Conservation (phyloP, 2,797 vertebrate genomes). For the Hemibagrus guttatus region DNA sequence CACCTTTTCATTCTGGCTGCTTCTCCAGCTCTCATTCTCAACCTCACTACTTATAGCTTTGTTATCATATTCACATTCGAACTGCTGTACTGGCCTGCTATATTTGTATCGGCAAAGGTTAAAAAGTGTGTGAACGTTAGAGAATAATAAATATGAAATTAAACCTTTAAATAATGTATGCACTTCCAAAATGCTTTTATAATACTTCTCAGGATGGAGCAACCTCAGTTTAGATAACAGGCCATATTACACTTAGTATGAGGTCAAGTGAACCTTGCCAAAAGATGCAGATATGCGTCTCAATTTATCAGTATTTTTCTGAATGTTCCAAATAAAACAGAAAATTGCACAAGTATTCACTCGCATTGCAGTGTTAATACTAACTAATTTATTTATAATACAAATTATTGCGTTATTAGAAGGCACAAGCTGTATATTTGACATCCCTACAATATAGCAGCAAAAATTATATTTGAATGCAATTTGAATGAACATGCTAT, state of each 20-base stretch:
- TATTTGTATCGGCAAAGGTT: not conserved
- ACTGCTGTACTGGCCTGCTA: not conserved
- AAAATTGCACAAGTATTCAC: not conserved
- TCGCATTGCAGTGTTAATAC: not conserved
- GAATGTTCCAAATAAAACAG: not conserved
- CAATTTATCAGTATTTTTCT: not conserved
- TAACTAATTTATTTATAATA: no score
- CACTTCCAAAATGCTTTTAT: not conserved
- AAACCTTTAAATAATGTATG: not conserved
- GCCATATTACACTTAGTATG: not conserved
- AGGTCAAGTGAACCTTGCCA: not conserved
- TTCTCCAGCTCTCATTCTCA: slow-evolving; percentile 67
- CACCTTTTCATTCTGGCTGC: slow-evolving; percentile 59
- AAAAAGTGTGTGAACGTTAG: not conserved
- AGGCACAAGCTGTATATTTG: not conserved
- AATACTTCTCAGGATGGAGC: not conserved
- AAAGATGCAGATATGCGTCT: not conserved
- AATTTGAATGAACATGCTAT: not conserved
- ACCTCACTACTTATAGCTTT: slow-evolving; percentile 23
- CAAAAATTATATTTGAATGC: not conserved
- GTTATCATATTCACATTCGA: not conserved
- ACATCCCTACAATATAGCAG: not conserved
- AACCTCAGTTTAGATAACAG: not conserved
- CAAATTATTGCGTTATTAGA: no score
- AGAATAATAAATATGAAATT: not conserved